Base-by-base conservation (phyloP, 2,113 vertebrate species). In the Meriones unguiculatus region DNA sequence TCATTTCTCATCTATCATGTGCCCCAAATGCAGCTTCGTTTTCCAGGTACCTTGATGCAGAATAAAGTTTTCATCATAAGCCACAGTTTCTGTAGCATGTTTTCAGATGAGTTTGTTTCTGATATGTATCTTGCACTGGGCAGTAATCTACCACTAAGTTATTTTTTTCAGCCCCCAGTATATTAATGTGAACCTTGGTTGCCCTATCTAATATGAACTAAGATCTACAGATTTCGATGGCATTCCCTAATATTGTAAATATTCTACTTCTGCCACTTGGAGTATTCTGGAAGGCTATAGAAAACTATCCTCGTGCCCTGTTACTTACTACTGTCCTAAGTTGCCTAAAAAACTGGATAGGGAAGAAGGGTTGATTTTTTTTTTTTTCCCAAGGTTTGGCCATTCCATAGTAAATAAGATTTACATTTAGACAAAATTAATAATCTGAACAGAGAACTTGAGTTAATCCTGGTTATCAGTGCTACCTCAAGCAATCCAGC, bases 11-110 rank as follows among this genome's bases (percentile, higher is more conserved):
- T 98, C 98, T 99, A 98, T 98, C 98, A 99, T 99, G 99, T 99
- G 99, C 98, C 99, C 99, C 98, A 99, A 98, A 99, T 98, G 99
- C 99, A 99, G 99, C 99, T 99, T 99, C 99, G 99, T 99, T 99
- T 99, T 99, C 99, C 99, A 99, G 99, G 99, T 99, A 99, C 99
- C 99, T 99, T 99, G 99, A 99, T 99, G 99, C 99, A 98, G 99
- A 99, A 99, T 99, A 99, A 99, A 99, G 98, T 98, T 98, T 97
- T 97, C 97, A 97, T 97, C 95, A 92, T 95, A 94, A 97, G 90
- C 70, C 95, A 75, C 88, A 97, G 67, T 32, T 64, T 96, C n/a
- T 84, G 57, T 70, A 64, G 22, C 67, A 82, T 52, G 20, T 96
- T 94, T 96, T 89, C 30, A 89, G 32, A 32, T 75, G 62, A 84